Evolutionary conservation across 2,888 invertebrate species (phyloP).

Genomic region (Leptopilina syphax): DNA sequence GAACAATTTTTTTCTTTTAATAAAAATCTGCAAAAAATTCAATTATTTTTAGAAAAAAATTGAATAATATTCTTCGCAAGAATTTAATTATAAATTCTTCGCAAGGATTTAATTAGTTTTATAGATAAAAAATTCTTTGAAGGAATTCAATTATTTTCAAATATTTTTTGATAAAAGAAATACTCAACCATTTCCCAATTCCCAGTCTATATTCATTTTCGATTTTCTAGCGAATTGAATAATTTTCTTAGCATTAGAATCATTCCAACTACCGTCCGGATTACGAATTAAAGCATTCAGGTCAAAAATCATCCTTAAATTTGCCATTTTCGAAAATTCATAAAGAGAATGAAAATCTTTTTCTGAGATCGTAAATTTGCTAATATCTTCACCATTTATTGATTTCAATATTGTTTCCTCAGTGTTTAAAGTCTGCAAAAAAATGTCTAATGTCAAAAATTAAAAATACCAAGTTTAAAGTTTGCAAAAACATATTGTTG

Average conservation of each 20-base stretch:
- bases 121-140: too few species aligned
- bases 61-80: too few species aligned
- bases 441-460: too few species aligned
- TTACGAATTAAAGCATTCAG: slow-evolving; percentile 83
- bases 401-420: slow-evolving; percentile 39
- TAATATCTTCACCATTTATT: slow-evolving; percentile 64
- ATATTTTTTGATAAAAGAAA: background rate
- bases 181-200: slow-evolving; percentile 82
- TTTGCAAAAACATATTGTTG: too few species aligned
- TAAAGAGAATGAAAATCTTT: slow-evolving; percentile 82
- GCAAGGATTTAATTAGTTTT: too few species aligned
- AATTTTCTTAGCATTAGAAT: slow-evolving; percentile 82
- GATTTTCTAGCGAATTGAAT: slow-evolving; percentile 81
- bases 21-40: too few species aligned
- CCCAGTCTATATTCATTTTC: slow-evolving; percentile 82
- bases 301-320: slow-evolving; percentile 83
- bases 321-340: slow-evolving; percentile 79
- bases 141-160: too few species aligned
- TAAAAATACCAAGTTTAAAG: too few species aligned
- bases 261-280: slow-evolving; percentile 81
- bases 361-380: slow-evolving; percentile 77
- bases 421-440: slow-evolving; percentile 44
- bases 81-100: too few species aligned
- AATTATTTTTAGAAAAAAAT: too few species aligned
- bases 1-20: too few species aligned